These are phyloP conservation scores for Herpetotheres cachinnans DNA, from an alignment of 2,113 vertebrate species.

Conservation along the genomic window DNA sequence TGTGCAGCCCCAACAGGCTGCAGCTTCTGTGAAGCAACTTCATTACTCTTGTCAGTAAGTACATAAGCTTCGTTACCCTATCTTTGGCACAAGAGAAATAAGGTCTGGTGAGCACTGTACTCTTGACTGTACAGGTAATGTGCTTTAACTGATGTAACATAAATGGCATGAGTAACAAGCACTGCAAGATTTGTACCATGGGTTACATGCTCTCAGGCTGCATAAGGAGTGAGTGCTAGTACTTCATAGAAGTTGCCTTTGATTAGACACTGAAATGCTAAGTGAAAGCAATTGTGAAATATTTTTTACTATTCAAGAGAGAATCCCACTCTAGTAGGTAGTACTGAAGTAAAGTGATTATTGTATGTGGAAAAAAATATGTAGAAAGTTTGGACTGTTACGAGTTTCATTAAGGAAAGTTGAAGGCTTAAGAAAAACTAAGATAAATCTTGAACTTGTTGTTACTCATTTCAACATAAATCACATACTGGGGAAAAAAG, in stretches of 20 bases:
- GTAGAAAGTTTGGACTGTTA: not conserved
- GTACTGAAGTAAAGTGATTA: not conserved
- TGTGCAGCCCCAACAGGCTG: not conserved
- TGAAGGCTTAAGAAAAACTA: not conserved
- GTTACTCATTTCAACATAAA: not conserved
- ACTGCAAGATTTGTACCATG: rapidly evolving
- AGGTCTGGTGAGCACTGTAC: not conserved
- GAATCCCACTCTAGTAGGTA: not conserved
- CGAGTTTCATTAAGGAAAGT: not conserved
- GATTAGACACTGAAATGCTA: not conserved
- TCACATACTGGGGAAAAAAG: not conserved
- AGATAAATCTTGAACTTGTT: not conserved
- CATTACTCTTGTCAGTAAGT: not conserved
- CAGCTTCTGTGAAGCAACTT: not conserved
- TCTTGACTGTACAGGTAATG: not conserved
- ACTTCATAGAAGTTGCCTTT: not conserved
- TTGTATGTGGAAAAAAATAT: not conserved
- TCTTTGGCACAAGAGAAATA: not conserved
- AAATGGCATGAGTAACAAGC: not conserved
- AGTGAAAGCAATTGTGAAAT: not conserved
- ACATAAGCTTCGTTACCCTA: not conserved
- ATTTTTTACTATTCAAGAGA: not conserved
- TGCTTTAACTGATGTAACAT: not conserved
- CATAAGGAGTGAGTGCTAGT: not conserved
- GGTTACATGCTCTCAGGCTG: not conserved